Base-by-base conservation (phyloP, 2,888 invertebrate species). In the Opisthograptis luteolata region DNA sequence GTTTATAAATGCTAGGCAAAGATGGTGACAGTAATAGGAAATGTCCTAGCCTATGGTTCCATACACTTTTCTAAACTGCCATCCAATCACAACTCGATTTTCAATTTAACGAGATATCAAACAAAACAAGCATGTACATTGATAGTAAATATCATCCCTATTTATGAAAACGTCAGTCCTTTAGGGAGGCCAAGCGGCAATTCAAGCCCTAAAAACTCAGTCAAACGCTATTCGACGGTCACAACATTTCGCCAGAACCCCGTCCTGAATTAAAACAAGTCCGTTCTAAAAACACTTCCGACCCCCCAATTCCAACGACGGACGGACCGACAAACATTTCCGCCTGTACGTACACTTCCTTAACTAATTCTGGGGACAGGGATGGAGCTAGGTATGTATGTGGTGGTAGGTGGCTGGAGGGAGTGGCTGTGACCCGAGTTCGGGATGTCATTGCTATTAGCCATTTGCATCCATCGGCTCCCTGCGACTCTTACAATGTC, bases 301-400 rank as follows among this genome's bases (percentile, higher is more conserved):
- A 51, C 55, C 59, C 58, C n/a, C 65, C 58, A 62, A 61, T 62
- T 59, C 51, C 60, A 20, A 41, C 41, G 32, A 48, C 36, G 35
- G 51, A 58, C 61, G 34, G 58, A 46, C 56, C 47, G 64, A 62
- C 54, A 59, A 65, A 66, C 64, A 68, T 69, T 75, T 77, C 71
- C 73, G 67, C 42, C 35, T 55, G 56, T 42, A 54, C 46, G 62
- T 60, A 48, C 51, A 72, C 62, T 78, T 73, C 74, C 70, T 61
- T 76, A 78, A 77, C 75, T 69, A 75, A 81, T 77, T 76, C 77
- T 67, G 55, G 17, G 17, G n/a, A 8, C 54, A 56, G 60, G 19
- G 46, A 1, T 8, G 43, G 42, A 39, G n/a, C 17, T 17, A 51
- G 40, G 30, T 2, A n/a, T n/a, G n/a, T n/a, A n/a, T n/a, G n/a